Evolutionary conservation across 1,140 invertebrate genomes (phyloP).

Genomic region (Megathymus violae): DNA sequence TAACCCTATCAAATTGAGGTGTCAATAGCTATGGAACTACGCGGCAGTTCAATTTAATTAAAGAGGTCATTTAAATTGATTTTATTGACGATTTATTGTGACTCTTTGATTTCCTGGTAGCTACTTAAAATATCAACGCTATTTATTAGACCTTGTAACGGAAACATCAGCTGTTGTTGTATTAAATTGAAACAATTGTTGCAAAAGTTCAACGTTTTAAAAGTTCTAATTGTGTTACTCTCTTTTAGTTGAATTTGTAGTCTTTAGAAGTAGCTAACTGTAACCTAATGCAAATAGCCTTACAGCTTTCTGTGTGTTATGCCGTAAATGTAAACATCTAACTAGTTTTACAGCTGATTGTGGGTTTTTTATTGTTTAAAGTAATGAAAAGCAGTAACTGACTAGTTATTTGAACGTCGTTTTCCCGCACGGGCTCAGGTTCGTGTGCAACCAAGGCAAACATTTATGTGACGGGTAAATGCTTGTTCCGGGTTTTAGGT

Average conservation of each 20-base stretch:
- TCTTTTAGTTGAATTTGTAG: background rate
- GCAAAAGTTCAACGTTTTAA: background rate
- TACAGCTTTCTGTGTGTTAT: too few relatives aligned
- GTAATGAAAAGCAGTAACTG: too few relatives aligned
- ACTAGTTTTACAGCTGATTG: too few relatives aligned
- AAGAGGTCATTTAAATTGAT: constrained; percentile 27
- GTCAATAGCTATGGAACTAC: constrained; percentile 20
- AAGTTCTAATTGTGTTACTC: background rate
- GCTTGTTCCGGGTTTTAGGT: too few relatives aligned
- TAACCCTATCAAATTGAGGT: constrained; percentile 18
- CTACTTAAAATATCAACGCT: background rate
- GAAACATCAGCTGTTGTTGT: constrained; percentile 2
- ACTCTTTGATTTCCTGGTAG: constrained; percentile 20
- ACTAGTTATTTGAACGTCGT: too few relatives aligned
- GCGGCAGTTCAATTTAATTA: constrained; percentile 31
- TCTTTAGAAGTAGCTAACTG: background rate
- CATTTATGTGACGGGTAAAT: too few relatives aligned
- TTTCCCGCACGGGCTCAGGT: too few relatives aligned
- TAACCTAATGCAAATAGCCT: background rate
- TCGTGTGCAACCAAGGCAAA: too few relatives aligned
- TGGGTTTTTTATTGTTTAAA: too few relatives aligned
- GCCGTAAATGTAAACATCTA: too few relatives aligned
- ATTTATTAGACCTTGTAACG: background rate
- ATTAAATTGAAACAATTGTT: background rate
- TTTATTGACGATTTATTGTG: constrained; percentile 18